phyloP scores from a whole-genome alignment of 1,140 invertebrate species.

The Papilio polytes region DNA sequence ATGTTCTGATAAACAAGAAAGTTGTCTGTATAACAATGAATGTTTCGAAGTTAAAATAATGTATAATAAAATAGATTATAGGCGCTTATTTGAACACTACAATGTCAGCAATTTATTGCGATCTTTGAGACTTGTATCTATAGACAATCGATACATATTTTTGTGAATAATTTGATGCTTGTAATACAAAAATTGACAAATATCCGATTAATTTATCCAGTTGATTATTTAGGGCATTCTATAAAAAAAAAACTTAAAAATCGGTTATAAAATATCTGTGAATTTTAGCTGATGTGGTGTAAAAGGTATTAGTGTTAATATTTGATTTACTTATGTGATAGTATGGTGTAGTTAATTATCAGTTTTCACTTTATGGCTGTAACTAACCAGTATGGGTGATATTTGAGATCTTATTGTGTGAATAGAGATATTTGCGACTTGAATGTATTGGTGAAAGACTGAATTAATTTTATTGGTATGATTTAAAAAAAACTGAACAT shows the following conservation, averaged over 20 bases:
- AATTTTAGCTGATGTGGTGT: neutral
- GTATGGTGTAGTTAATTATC: conserved; percentile 36
- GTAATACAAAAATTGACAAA: neutral
- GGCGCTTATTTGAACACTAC: neutral
- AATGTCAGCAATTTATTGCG: neutral
- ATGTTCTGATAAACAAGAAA: neutral
- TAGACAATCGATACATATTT: neutral
- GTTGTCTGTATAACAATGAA: neutral
- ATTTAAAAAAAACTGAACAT: conserved; percentile 9
- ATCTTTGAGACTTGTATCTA: neutral
- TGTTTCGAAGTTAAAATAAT: neutral
- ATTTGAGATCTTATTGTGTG: conserved; percentile 30
- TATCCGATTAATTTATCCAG: neutral
- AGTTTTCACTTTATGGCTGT: conserved; percentile 41
- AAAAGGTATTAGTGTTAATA: neutral
- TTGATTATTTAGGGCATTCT: neutral
- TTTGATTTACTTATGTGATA: conserved; percentile 10
- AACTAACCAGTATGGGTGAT: neutral
- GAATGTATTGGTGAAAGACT: conserved; percentile 34
- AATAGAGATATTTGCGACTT: conserved; percentile 8
- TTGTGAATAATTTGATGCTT: neutral
- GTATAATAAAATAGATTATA: neutral
- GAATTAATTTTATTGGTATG: conserved; percentile 29
- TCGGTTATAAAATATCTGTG: neutral
- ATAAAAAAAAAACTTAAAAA: neutral